Base-by-base conservation (phyloP, 2,797 vertebrate species). In the Huso huso region DNA sequence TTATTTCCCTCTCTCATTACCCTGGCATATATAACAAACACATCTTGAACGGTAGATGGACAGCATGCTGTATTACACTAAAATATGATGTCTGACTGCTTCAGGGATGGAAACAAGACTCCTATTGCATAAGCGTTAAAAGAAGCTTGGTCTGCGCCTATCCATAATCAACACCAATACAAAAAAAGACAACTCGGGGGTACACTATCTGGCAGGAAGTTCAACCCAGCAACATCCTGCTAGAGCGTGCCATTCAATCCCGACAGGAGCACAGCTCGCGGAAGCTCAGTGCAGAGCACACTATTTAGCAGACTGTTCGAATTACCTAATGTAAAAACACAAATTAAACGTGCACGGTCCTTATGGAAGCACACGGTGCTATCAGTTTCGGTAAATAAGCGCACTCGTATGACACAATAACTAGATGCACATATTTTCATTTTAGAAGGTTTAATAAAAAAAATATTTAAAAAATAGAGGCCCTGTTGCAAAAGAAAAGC, bases 161-260 rank as follows among this genome's bases (percentile, higher is more conserved):
- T 1, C 37, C 5, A 37, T 37, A 37, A 37, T 37, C 37, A 37
- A 37, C 37, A 37, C 37, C 37, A 18, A 18, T 18, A 18, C 2
- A 18, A 18, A 18, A 18, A 18, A 18, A 18, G 18, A 37, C 37
- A 37, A 37, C 37, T 37, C 37, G 1, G 4, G 37, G 37, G 37
- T 37, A 37, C 74, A 79, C 52, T 76, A 73, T 82, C 70, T 84
- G 69, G 73, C 81, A 84, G 78, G 79, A 84, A 78, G 75, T 75
- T 10, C 48, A 51, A 58, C 50, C 7, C 62, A 49, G 63, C 69
- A 62, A 71, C 65, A 52, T 18, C 51, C 53, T 8, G 48, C n/a
- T 13, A 48, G 8, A 8, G 73, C 70, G 73, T 70, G 67, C 72
- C 49, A 49, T 13, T 6, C 6, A 37, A 6, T 18, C 51, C 7